Evolutionary conservation across 2,113 vertebrate genomes (phyloP).

Genomic region (Neomonachus schauinslandi): DNA sequence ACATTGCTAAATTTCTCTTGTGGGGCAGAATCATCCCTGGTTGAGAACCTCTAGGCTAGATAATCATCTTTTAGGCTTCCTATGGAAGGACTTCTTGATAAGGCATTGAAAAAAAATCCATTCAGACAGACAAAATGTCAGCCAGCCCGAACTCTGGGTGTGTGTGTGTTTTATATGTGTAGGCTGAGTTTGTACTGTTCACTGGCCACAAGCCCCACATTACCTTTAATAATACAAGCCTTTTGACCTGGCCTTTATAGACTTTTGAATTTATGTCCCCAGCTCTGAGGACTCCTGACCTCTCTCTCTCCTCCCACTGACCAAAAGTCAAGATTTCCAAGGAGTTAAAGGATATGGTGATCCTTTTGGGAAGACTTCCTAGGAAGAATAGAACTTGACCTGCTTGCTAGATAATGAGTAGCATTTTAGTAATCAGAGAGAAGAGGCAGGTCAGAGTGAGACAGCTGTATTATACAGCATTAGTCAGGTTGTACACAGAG

Average conservation of each 20-base stretch:
- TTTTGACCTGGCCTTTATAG: background rate
- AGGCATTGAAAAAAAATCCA: background rate
- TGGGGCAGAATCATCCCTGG: background rate
- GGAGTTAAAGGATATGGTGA: background rate
- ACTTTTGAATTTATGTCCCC: background rate
- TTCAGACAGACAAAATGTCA: background rate
- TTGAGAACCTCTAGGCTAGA: background rate
- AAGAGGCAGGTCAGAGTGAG: background rate
- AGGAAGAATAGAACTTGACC: background rate
- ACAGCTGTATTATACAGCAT: background rate
- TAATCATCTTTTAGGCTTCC: background rate
- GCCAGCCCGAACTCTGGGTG: background rate
- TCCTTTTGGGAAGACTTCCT: background rate
- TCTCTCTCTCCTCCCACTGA: background rate
- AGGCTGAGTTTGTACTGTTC: background rate
- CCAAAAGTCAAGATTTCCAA: background rate
- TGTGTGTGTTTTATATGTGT: background rate
- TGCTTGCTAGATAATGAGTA: slow-evolving; percentile 24
- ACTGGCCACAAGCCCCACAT: background rate
- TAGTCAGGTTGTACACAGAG: background rate
- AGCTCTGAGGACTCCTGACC: background rate
- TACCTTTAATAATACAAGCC: background rate
- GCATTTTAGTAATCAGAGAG: background rate
- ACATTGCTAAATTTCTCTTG: background rate
- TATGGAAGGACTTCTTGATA: background rate